Evolutionary conservation across 2,888 invertebrate genomes (phyloP).

Genomic region (Protula sp.): DNA sequence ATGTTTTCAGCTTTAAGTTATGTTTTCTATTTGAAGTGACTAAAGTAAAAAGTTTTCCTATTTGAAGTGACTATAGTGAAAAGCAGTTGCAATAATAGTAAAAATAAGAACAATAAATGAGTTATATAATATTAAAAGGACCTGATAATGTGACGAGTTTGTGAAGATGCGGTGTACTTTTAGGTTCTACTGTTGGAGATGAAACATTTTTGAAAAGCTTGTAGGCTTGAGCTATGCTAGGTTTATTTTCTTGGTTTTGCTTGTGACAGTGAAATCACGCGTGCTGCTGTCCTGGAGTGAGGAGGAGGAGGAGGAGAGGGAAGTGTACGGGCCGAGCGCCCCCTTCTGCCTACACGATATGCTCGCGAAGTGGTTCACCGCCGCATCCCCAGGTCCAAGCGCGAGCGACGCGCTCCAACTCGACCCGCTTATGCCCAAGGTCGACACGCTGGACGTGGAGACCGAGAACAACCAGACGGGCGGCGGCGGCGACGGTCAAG

Average conservation of each 20-base stretch:
- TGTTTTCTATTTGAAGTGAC: too few relatives aligned
- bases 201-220: too few relatives aligned
- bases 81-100: too few relatives aligned
- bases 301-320: not conserved
- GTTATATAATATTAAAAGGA: too few relatives aligned
- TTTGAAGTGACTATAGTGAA: too few relatives aligned
- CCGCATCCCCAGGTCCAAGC: not conserved
- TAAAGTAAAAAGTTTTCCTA: too few relatives aligned
- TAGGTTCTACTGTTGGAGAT: too few relatives aligned
- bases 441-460: slow-evolving; percentile 1
- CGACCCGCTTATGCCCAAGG: not conserved
- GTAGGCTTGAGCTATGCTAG: too few relatives aligned
- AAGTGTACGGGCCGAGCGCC: not conserved
- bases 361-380: slow-evolving; percentile 1
- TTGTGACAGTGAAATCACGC: slow-evolving; percentile 5
- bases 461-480: slow-evolving; percentile 2
- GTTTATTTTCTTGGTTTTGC: not conserved
- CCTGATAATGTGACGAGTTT: too few relatives aligned
- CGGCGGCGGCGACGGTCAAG: not conserved
- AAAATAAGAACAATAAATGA: too few relatives aligned
- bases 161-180: too few relatives aligned
- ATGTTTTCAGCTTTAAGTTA: too few relatives aligned
- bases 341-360: slow-evolving; percentile 5
- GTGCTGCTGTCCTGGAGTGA: slow-evolving; percentile 3
- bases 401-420: not conserved